Conservation (phyloP, 2,888 invertebrate species). For the Acrobeloides nanus region DNA sequence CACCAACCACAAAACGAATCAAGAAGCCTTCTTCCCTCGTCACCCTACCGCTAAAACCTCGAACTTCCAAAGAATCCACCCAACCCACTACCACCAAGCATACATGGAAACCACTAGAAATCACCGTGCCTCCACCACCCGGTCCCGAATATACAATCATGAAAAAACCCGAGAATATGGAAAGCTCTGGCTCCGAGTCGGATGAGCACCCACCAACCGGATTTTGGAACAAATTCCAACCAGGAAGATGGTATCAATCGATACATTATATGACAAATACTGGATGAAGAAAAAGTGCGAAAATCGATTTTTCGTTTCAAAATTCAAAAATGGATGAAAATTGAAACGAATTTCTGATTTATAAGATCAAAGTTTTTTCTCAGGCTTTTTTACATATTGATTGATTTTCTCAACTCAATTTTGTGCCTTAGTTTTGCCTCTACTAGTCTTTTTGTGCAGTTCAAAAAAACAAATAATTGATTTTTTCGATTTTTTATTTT, state of each 20-base stretch:
- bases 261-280: conserved; percentile 51
- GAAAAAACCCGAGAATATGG: conserved; percentile 13
- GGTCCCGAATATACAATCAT: conserved; percentile 17
- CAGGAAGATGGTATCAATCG: conserved; percentile 49
- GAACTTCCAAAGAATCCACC: conserved; percentile 13
- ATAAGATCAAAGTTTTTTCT: no score
- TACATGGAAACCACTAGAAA: conserved; percentile 40
- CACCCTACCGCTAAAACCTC: conserved; percentile 5
- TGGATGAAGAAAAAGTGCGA: no score
- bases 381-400: no score
- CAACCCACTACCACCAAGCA: conserved; percentile 24
- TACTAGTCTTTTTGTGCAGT: no score
- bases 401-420: no score
- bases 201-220: conserved; percentile 21
- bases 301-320: no score
- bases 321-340: no score
- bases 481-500: no score
- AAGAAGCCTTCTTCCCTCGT: conserved; percentile 2
- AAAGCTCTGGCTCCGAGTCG: no score
- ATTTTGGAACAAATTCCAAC: conserved; percentile 51
- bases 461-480: no score
- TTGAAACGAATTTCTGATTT: no score
- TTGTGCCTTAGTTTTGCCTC: no score
- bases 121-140: conserved; percentile 15
- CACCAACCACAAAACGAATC: neutral